phyloP scores from a whole-genome alignment of 1,140 invertebrate species.

The Zaprionus capensis region DNA sequence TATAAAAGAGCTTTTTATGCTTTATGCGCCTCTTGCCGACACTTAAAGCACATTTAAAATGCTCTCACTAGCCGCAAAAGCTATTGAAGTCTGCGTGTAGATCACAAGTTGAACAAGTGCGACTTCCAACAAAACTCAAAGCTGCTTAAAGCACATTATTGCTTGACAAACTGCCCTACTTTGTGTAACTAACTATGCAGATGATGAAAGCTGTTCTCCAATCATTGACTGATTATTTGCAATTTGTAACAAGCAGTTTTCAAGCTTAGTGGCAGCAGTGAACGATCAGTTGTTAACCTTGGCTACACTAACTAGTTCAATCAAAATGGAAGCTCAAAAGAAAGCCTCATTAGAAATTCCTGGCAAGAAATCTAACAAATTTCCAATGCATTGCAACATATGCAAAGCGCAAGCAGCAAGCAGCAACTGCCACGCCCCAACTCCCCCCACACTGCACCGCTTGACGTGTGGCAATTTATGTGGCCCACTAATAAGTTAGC shows the following conservation, averaged over 20 bases:
- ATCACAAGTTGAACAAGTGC: too few species aligned
- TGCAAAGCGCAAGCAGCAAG: background rate
- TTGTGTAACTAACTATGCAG: too few species aligned
- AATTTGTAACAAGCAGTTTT: background rate
- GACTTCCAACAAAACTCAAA: too few species aligned
- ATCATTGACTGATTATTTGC: background rate
- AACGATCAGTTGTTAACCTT: too few species aligned
- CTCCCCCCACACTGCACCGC: background rate
- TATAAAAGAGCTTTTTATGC: too few species aligned
- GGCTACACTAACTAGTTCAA: background rate
- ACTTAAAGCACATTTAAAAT: too few species aligned
- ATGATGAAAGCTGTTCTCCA: too few species aligned
- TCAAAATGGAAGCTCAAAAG: background rate
- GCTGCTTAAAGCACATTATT: background rate
- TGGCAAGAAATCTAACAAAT: background rate
- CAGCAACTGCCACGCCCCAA: background rate
- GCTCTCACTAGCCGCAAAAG: too few species aligned
- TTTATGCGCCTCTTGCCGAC: too few species aligned
- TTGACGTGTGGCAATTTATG: conserved; percentile 50
- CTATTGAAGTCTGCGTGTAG: too few species aligned
- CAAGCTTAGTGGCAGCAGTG: too few species aligned
- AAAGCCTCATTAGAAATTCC: conserved; percentile 1
- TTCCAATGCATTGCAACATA: conserved; percentile 3
- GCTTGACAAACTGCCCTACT: too few species aligned
- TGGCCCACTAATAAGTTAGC: conserved; percentile 57